These are phyloP conservation scores for Oncorhynchus gorbuscha DNA, from an alignment of 2,113 vertebrate genomes.

Conservation along the genomic window DNA sequence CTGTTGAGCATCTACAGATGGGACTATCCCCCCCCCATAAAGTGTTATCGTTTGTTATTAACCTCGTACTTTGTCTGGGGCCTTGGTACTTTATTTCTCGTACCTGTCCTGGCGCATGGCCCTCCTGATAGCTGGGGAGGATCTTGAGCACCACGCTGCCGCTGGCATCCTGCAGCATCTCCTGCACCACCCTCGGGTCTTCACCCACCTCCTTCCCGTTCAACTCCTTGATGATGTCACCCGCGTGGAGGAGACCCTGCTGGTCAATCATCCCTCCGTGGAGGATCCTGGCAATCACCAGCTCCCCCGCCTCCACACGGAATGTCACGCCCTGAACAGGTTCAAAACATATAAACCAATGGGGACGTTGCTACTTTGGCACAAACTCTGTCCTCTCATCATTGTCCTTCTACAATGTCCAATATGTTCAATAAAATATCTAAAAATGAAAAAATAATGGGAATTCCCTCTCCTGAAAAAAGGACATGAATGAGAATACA, in stretches of 20 bases:
- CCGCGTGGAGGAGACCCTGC: constrained; percentile 90
- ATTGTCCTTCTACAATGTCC: too few relatives aligned
- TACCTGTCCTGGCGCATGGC: constrained; percentile 85
- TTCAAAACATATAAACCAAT: not conserved
- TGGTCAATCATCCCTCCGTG: constrained; percentile 94
- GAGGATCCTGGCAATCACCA: constrained; percentile 91
- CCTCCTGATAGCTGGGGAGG: constrained; percentile 92
- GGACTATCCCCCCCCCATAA: too few relatives aligned
- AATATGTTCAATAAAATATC: too few relatives aligned
- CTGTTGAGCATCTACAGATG: too few relatives aligned
- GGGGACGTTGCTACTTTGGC: too few relatives aligned
- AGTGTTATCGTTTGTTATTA: too few relatives aligned
- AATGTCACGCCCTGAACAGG: constrained; percentile 86
- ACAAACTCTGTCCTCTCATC: too few relatives aligned
- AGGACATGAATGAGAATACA: too few relatives aligned
- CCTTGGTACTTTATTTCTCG: not conserved
- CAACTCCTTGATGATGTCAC: constrained; percentile 94
- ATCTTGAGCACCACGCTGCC: constrained; percentile 90
- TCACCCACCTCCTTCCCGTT: constrained; percentile 87
- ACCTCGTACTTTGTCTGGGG: too few relatives aligned
- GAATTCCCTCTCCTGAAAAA: too few relatives aligned
- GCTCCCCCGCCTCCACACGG: constrained; percentile 87
- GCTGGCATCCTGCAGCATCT: constrained; percentile 87
- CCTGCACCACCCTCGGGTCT: constrained; percentile 85
- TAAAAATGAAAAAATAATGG: too few relatives aligned